Percentiles rank a stretch among this genome's conserved stretches.
Evolutionary conservation across 2,797 vertebrate species (phyloP).

Genomic region (Nothura maculosa): DNA sequence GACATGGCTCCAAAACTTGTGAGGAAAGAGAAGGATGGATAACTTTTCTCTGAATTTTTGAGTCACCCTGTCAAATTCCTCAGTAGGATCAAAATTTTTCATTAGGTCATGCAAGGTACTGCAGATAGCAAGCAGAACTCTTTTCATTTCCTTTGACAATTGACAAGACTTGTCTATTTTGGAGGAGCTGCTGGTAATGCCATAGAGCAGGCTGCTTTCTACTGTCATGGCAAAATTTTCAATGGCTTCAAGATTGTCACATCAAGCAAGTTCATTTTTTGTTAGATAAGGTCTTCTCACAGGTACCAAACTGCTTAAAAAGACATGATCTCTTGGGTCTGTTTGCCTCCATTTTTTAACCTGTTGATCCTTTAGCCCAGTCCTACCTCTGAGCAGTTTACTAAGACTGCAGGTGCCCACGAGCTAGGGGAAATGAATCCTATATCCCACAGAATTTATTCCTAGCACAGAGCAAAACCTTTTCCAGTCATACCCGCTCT

Average conservation of each 20-base stretch:
- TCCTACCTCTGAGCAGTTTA: not conserved
- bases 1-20: not conserved
- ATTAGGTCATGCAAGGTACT: not conserved
- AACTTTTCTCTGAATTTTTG: not conserved
- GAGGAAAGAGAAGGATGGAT: rapidly evolving
- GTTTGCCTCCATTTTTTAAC: not conserved
- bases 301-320: not conserved
- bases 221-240: not conserved
- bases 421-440: not conserved
- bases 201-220: not conserved
- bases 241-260: too few species aligned
- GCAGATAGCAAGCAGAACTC: not conserved
- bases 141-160: not conserved
- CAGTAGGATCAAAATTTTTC: not conserved
- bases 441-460: not conserved
- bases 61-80: not conserved
- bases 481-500: not conserved
- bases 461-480: not conserved
- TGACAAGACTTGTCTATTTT: not conserved
- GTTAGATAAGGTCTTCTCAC: not conserved
- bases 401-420: not conserved
- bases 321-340: not conserved
- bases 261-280: not conserved
- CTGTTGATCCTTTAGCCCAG: not conserved
- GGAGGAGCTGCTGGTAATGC: not conserved